phyloP scores from a whole-genome alignment of 2,888 invertebrate genomes.

The Neoascia interrupta region DNA sequence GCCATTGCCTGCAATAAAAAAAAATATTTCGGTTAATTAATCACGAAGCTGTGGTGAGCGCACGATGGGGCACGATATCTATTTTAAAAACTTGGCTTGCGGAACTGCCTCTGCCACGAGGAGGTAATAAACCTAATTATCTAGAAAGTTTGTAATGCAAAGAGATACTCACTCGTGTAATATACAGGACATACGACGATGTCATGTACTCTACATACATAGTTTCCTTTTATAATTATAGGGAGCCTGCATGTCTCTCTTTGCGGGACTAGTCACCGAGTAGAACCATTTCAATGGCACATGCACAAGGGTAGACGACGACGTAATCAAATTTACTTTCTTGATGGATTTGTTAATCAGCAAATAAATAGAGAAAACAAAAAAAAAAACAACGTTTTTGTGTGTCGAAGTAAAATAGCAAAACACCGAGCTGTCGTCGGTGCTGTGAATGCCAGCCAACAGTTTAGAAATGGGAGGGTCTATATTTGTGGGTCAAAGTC shows the following conservation, averaged over 20 bases:
- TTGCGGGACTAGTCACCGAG: conserved; percentile 47
- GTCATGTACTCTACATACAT: background rate
- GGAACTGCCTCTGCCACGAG: too few species aligned
- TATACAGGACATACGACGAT: too few species aligned
- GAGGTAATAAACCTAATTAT: conserved; percentile 57
- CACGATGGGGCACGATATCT: conserved; percentile 35
- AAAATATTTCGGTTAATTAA: conserved; percentile 22
- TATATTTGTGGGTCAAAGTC: conserved; percentile 63
- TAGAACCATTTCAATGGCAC: conserved; percentile 59
- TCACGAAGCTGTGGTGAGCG: conserved; percentile 6
- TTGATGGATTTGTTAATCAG: conserved; percentile 40
- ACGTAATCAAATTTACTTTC: conserved; percentile 41
- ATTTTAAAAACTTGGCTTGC: conserved; percentile 11
- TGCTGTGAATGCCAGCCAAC: conserved; percentile 2
- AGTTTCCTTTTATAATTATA: background rate
- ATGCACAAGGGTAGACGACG: conserved; percentile 12
- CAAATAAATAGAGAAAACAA: conserved; percentile 6
- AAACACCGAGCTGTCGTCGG: conserved; percentile 6
- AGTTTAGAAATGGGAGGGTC: conserved; percentile 5
- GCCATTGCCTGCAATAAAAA: conserved; percentile 89
- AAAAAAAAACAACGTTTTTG: conserved; percentile 6
- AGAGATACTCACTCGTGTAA: background rate
- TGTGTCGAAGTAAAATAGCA: too few species aligned
- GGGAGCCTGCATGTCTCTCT: conserved; percentile 47
- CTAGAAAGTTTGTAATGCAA: conserved; percentile 25